Evolutionary conservation across 2,113 vertebrate genomes (phyloP), one percentile per base, ranked within the genome.

Genomic region (Polypterus bichir): DNA sequence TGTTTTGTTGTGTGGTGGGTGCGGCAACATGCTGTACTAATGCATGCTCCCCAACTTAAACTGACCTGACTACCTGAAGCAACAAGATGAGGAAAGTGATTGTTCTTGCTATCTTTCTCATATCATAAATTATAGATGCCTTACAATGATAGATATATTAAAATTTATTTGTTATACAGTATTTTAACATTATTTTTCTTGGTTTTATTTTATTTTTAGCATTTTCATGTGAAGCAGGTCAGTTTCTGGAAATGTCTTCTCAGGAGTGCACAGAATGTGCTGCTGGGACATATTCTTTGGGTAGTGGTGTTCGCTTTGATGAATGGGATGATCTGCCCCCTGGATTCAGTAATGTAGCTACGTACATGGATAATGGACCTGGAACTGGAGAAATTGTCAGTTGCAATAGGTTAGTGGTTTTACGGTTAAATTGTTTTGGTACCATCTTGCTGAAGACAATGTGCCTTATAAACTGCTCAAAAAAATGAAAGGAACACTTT

Each of bases 211-310:
- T 3, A 7, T 77, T 69, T 71, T 10, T 74, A 99, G 96, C 94
- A 48, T 99, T 99, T 74, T 97, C 96, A 1, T 99, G 96, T 63
- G 78, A 80, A 62, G 89, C 91, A 3, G 96, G 96, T 0, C 89
- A 99, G 71, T 99, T 94, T 74, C 81, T 99, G 69, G 94, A 99
- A 78, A 95, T 99, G 91, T 91, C 91, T 55, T 89, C 88, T 72
- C 96, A 99, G 81, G 79, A 87, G 61, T 99, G 96, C 75, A 95
- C 86, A 62, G 87, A 85, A 66, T 99, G 96, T 74, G 86, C 85
- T 0, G 87, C 92, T 44, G 96, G 96, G 6, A 96, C 88, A 72
- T 99, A 93, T 76, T 99, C 96, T 0, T 76, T 99, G 52, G 96
- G 96, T 71, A 97, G 93, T 0, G 95, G 94, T 11, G 85, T 99